Conservation (phyloP, 2,113 vertebrate species). For the Noctilio leporinus region DNA sequence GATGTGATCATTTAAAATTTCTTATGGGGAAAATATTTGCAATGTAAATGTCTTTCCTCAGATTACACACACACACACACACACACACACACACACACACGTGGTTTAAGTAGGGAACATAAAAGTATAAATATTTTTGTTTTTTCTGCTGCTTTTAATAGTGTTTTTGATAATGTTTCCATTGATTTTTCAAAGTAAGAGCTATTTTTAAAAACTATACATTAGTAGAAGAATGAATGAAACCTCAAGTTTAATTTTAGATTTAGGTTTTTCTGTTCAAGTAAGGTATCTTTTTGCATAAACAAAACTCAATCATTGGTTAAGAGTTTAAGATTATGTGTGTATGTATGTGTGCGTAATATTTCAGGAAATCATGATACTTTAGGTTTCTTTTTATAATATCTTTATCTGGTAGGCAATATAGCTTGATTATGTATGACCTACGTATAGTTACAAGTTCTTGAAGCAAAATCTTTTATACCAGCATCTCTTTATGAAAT, state of each 20-base stretch:
- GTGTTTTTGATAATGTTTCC: conserved; percentile 11
- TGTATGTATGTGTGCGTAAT: neutral
- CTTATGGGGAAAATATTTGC: conserved; percentile 9
- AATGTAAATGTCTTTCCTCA: conserved; percentile 23
- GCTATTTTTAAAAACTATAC: neutral
- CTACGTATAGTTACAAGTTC: neutral
- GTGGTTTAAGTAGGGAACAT: neutral
- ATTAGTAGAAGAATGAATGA: neutral
- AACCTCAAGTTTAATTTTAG: conserved; percentile 18
- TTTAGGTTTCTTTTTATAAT: neutral
- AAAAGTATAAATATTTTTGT: neutral
- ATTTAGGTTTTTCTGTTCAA: conserved; percentile 24
- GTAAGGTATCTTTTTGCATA: neutral
- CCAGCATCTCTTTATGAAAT: neutral
- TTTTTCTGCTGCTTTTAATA: conserved; percentile 1
- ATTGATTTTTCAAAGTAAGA: conserved; percentile 5
- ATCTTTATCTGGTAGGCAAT: neutral
- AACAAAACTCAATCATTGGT: conserved; percentile 1
- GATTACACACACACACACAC: neutral
- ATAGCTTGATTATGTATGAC: neutral
- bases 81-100: neutral
- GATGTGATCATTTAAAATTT: conserved; percentile 51
- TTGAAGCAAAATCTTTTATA: conserved; percentile 16
- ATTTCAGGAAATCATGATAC: neutral
- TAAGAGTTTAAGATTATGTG: neutral